phyloP scores from a whole-genome alignment of 2,888 invertebrate species.

The Drosophila leonis region DNA sequence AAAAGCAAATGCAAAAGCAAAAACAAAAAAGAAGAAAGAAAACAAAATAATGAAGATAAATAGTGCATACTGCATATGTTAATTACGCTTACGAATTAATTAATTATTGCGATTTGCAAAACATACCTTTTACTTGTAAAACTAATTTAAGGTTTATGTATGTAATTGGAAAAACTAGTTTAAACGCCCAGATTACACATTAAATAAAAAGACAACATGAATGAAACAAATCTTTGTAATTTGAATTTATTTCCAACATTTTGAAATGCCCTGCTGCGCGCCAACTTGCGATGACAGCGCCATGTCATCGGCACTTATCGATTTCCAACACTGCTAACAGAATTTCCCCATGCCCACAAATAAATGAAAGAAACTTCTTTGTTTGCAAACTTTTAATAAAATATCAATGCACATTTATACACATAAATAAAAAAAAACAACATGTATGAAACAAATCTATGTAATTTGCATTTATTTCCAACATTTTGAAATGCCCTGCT shows the following conservation, averaged over 20 bases:
- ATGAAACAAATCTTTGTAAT: slow-evolving; percentile 30
- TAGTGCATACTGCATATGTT: slow-evolving; percentile 51
- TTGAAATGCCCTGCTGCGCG: not conserved
- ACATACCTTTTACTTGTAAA: slow-evolving; percentile 58
- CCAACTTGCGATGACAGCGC: not conserved
- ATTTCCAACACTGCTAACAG: not conserved
- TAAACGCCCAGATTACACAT: slow-evolving; percentile 46
- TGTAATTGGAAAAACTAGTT: slow-evolving; percentile 60
- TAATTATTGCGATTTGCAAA: slow-evolving; percentile 52
- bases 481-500: not conserved
- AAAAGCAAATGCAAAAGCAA: slow-evolving; percentile 2
- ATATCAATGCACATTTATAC: slow-evolving; percentile 26
- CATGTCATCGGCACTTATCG: not conserved
- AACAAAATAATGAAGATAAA: slow-evolving; percentile 21
- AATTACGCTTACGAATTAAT: slow-evolving; percentile 56
- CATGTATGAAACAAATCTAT: no score
- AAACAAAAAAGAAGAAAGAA: not conserved
- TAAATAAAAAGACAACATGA: slow-evolving; percentile 48
- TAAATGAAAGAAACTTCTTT: not conserved
- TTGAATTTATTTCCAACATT: not conserved
- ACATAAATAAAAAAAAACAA: no score
- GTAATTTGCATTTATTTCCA: no score
- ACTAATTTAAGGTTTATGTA: slow-evolving; percentile 55
- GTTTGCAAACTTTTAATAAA: slow-evolving; percentile 36
- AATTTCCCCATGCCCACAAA: not conserved